phyloP scores from a whole-genome alignment of 1,140 invertebrate species.

The Trypoxylus dichotomus region DNA sequence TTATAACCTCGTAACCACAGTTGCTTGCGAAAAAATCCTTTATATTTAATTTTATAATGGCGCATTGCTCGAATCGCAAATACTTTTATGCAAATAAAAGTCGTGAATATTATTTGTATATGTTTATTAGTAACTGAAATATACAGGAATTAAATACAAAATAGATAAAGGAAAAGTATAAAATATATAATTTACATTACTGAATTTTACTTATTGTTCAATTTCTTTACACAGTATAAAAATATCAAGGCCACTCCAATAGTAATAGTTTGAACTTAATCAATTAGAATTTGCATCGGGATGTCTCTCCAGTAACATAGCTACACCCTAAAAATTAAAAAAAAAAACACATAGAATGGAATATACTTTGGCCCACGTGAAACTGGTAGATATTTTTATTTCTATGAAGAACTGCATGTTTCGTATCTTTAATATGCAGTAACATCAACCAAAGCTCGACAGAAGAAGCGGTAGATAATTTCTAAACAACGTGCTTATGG shows the following conservation, averaged over 20 bases:
- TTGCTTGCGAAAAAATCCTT: too few relatives aligned
- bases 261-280: conserved; percentile 34
- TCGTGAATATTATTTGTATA: background rate
- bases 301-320: conserved; percentile 94
- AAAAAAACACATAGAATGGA: conserved; percentile 30
- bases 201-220: background rate
- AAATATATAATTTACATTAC: conserved; percentile 23
- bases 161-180: conserved; percentile 25
- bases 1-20: too few relatives aligned
- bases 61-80: too few relatives aligned
- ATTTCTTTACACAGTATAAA: conserved; percentile 15
- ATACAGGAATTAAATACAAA: conserved; percentile 27
- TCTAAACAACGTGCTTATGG: too few relatives aligned
- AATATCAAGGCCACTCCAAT: background rate
- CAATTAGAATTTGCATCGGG: conserved; percentile 71
- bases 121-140: conserved; percentile 18
- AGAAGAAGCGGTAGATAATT: too few relatives aligned
- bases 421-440: too few relatives aligned
- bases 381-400: too few relatives aligned
- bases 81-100: too few relatives aligned
- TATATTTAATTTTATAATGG: too few relatives aligned
- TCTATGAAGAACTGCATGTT: too few relatives aligned
- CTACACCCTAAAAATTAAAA: conserved; percentile 77
- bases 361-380: too few relatives aligned
- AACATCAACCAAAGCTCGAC: too few relatives aligned